Base-by-base conservation (phyloP, 2,797 vertebrate genomes). In the Allobates femoralis region DNA sequence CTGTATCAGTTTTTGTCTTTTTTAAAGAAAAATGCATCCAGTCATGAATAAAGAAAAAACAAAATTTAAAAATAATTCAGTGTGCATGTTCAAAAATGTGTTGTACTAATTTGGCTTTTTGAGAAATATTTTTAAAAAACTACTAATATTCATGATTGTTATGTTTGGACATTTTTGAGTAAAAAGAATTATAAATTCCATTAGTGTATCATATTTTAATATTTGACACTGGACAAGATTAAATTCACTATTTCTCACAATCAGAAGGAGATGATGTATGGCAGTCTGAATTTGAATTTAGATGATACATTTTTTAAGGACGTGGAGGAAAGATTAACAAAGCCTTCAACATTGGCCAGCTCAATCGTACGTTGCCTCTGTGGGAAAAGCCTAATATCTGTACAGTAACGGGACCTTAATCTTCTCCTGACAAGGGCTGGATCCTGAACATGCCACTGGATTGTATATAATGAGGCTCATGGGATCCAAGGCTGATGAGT, bases 391-490 rank as follows among this genome's bases (percentile, higher is more conserved):
- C 79, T 71, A 76, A 83, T 79, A n/a, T n/a, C 62, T 32, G 53
- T 84, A 83, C 75, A 53, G n/a, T 74, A n/a, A n/a, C 73, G 81
- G 75, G 81, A 84, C 64, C 51, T 53, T 84, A 55, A 26, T n/a
- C 53, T 62, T 69, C 64, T 84, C 28, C 76, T 79, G 41, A 87
- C 37, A 79, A 50, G 46, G 86, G 55, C 56, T 75, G 77, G 75
- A 83, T 55, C 32, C 66, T 71, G 53, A 84, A 55, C 69, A 74
- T 84, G 81, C 81, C 86, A 87, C 81, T n/a, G 79, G 81, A 84
- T 74, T 84, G 75, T 14, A 74, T 84, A 74, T 87, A 87, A 87
- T 84, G 86, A 84, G 86, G 53, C 86, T 84, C 76, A 55, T 74
- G 86, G 81, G 86, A 84, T 74, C 76, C 37, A 32, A n/a, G 64